Evolutionary conservation across 2,888 invertebrate species (phyloP), one percentile per base, ranked within the genome.

Genomic region (Teleiodes luculella): DNA sequence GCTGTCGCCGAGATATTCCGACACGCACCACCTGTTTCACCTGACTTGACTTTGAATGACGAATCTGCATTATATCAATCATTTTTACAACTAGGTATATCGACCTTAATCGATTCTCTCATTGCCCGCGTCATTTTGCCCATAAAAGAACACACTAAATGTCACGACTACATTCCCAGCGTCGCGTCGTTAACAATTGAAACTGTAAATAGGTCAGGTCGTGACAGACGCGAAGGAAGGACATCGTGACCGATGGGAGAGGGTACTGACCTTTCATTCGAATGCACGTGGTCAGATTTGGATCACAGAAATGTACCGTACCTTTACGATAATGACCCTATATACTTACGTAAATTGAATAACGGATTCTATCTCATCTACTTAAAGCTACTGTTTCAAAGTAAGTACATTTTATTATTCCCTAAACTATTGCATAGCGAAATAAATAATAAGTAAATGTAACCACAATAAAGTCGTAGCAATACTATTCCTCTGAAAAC

Each of bases 121-220:
- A 14, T 50, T 48, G 31, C 33, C 20, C 31, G 7, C 30, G 13
- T 45, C 30, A 46, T 43, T 50, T 50, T 30, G 11, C 35, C 50
- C 18, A 33, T 39, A 54, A 50, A 46, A 46, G 48, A 47, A 16
- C 33, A 14, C 55, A 41, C 46, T 36, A 55, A 52, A 52, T 53
- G 56, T 63, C 59, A 60, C 61, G 55, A 64, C 54, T 62, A 59
- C 58, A 60, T 55, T 63, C 64, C 61, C 66, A 60, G 65, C 67
- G 63, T 67, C 65, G 65, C 67, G 63, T 67, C 65, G 72, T 67
- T 72, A 74, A 79, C 77, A 80, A 81, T 83, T 69, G 79, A 71
- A 76, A 77, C 80, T 71, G 82, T 83, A 83, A 83, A 85, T 85
- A 80, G 85, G 83, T 86, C 86, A 80, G 85, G 83, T 86, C 86